Percentiles rank a stretch among this genome's conserved stretches.
Evolutionary conservation across 1,140 invertebrate species (phyloP).

Genomic region (Capitella teleta): DNA sequence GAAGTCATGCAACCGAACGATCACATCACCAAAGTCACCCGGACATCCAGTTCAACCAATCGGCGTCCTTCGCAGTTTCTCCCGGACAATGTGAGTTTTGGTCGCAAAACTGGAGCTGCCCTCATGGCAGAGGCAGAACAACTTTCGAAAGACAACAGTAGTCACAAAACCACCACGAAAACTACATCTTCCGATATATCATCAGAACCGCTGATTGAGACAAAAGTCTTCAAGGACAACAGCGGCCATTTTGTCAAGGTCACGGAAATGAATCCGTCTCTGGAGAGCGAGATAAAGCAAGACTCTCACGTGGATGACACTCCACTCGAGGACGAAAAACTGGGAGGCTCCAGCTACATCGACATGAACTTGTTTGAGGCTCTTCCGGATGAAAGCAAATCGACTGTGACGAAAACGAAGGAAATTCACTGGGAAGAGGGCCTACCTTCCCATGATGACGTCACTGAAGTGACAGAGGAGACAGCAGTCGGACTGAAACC

Average conservation of each 20-base stretch:
- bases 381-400: too few relatives aligned
- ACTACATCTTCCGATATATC: background rate
- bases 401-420: too few relatives aligned
- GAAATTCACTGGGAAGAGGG: too few relatives aligned
- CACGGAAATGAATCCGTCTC: background rate
- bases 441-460: too few relatives aligned
- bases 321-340: background rate
- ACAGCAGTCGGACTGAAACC: too few relatives aligned
- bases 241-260: background rate
- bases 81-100: background rate
- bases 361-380: background rate
- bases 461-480: too few relatives aligned
- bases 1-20: background rate
- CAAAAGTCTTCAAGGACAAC: background rate
- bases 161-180: background rate
- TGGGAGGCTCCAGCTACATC: background rate
- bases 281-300: background rate
- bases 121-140: background rate
- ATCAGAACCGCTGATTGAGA: background rate
- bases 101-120: background rate
- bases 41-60: background rate
- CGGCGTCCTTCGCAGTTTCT: background rate
- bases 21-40: background rate
- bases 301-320: background rate
- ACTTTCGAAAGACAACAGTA: background rate